Conservation (phyloP, 2,888 invertebrate genomes). For the Pristionchus exspectatus region DNA sequence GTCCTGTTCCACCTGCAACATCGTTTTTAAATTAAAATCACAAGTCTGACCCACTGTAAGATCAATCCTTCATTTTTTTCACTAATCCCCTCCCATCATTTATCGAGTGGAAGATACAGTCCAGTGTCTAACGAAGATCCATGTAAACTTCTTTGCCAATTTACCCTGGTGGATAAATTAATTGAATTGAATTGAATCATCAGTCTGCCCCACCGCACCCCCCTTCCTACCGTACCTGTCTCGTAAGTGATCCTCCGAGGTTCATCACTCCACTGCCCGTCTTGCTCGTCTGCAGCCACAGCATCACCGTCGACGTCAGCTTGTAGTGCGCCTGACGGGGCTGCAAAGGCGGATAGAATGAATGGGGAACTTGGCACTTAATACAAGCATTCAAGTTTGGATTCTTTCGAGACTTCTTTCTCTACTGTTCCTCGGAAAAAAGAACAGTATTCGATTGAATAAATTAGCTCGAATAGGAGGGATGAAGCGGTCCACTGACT, state of each 20-base stretch:
- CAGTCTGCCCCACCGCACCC: not conserved
- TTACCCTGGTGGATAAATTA: not conserved
- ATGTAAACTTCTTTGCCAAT: too few relatives aligned
- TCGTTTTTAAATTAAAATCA: not conserved
- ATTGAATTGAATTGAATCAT: not conserved
- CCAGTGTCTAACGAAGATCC: not conserved
- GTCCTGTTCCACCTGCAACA: constrained; percentile 89
- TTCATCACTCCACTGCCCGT: constrained; percentile 97
- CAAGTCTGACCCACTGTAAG: not conserved
- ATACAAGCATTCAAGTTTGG: too few relatives aligned
- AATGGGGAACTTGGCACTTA: too few relatives aligned
- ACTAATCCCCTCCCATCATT: too few relatives aligned
- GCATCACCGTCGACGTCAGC: constrained; percentile 98
- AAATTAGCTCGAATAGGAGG: not conserved
- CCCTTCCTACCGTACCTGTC: constrained; percentile 85
- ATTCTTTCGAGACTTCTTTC: too few relatives aligned
- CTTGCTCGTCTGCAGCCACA: constrained; percentile 96
- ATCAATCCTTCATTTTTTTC: too few relatives aligned
- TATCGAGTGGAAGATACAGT: not conserved
- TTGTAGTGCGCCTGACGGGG: constrained; percentile 85
- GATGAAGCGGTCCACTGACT: constrained; percentile 51
- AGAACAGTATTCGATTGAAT: not conserved
- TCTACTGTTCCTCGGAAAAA: too few relatives aligned
- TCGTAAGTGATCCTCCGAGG: constrained; percentile 95
- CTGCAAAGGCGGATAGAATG: constrained; percentile 57